Base-by-base conservation (phyloP, 2,113 vertebrate species). In the Falco punctatus region DNA sequence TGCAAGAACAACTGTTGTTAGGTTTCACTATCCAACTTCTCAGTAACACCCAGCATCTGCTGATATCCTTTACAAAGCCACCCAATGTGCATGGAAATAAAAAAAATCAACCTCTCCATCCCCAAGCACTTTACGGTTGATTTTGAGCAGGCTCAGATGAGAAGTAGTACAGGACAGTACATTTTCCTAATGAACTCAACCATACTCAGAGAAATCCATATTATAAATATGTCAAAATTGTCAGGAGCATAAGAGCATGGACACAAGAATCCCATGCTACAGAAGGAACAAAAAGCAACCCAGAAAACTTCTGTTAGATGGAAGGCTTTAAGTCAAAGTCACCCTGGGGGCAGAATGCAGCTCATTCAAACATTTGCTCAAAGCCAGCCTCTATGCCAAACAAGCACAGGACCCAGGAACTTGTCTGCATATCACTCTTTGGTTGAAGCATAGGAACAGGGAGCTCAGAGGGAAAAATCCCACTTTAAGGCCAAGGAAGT, bases 1-100 rank as follows among this genome's bases (percentile, higher is more conserved):
- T 99, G 97, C 82, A 98, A 97, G 62, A 95, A 96, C 80, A 97
- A 80, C 74, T 10, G 44, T 12, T 58, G 30, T 73, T 33, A 61
- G 14, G 70, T 89, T 89, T 92, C 58, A 58, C 44, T 69, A 35
- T 10, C 9, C 2, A 7, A 15, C 30, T 83, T 59, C 46, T 82
- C 46, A 67, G 61, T 19, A 71, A 77, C 51, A 42, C 40, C 19
- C 35, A 88, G 24, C 44, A 82, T 15, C 24, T 87, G 54, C 69
- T 17, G 32, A 80, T 52, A 77, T 4, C 46, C 48, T 90, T 80
- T 66, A 94, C n/a, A 93, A 92, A 94, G 75, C 49, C 59, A 81
- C 32, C 23, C 28, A 22, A 81, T 8, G 16, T 18, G 15, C 35
- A 54, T 3, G 12, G 52, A 81, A 65, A 86, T 81, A 55, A 38